A percentile compares a stretch with the other conserved stretches of the same genome.
Evolutionary conservation across 2,888 invertebrate genomes (phyloP).

Genomic region (Chalcis sispes): DNA sequence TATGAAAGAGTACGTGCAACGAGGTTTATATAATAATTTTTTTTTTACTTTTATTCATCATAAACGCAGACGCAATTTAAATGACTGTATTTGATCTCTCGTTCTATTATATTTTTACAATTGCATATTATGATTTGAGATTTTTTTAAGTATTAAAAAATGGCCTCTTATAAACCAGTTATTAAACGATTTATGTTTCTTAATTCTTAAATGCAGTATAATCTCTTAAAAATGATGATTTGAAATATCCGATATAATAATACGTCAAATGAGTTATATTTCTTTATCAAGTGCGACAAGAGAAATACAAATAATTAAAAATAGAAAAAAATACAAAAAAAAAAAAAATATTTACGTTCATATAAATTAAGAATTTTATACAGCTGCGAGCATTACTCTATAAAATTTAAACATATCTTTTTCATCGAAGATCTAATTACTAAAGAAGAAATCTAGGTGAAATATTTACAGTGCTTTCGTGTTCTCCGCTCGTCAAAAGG

Average conservation of each 20-base stretch:
- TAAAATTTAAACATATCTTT: conserved; percentile 37
- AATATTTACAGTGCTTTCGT: conserved; percentile 55
- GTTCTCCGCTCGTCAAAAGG: conserved; percentile 57
- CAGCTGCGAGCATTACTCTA: conserved; percentile 41
- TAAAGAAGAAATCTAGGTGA: conserved; percentile 47
- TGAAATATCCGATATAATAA: conserved; percentile 31
- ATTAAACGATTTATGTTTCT: conserved; percentile 41
- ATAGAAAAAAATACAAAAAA: conserved; percentile 32
- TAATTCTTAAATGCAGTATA: conserved; percentile 54
- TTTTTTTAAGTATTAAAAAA: conserved; percentile 51
- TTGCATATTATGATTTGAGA: conserved; percentile 36
- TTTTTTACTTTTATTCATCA: conserved; percentile 32
- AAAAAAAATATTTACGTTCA: conserved; percentile 20
- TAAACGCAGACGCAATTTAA: conserved; percentile 47
- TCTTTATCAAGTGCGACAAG: conserved; percentile 31
- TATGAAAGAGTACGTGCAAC: conserved; percentile 50
- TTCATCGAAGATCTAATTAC: conserved; percentile 35
- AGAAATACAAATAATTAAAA: not conserved
- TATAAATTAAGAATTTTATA: conserved; percentile 26
- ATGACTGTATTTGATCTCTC: conserved; percentile 53
- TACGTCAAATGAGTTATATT: conserved; percentile 34
- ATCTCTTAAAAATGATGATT: conserved; percentile 46
- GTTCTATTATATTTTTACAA: conserved; percentile 37
- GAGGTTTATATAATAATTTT: conserved; percentile 48
- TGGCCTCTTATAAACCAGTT: conserved; percentile 49